Evolutionary conservation across 2,113 vertebrate genomes (phyloP).

Genomic region (Gymnogyps californianus): DNA sequence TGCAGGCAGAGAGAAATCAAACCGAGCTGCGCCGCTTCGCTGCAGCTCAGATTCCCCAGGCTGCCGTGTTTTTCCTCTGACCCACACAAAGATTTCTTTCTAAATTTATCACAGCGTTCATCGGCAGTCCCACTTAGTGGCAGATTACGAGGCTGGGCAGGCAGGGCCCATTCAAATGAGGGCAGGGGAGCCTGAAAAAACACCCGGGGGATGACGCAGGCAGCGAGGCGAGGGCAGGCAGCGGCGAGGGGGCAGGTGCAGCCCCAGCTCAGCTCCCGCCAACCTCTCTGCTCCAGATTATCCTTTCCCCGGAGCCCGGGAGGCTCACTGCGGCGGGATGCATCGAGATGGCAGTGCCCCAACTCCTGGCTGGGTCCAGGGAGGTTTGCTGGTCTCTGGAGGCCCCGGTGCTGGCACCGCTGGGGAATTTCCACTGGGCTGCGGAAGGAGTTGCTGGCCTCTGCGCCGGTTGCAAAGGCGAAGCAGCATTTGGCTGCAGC

Average conservation of each 20-base stretch:
- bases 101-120: slow-evolving; percentile 32
- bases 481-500: fast-evolving
- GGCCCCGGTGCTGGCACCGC: background rate
- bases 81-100: slow-evolving; percentile 61
- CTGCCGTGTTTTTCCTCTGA: slow-evolving; percentile 41
- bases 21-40: background rate
- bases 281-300: fast-evolving
- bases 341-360: background rate
- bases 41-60: background rate
- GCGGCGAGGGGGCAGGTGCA: background rate
- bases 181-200: background rate
- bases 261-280: background rate
- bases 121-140: background rate
- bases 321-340: background rate
- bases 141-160: background rate
- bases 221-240: background rate
- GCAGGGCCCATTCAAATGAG: background rate
- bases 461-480: background rate
- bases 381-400: background rate
- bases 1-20: background rate
- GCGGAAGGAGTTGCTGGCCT: background rate
- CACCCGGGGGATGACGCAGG: background rate
- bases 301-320: background rate
- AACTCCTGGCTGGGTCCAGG: background rate
- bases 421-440: slow-evolving; percentile 32